phyloP scores from a whole-genome alignment of 2,113 vertebrate species.

The Struthio camelus region DNA sequence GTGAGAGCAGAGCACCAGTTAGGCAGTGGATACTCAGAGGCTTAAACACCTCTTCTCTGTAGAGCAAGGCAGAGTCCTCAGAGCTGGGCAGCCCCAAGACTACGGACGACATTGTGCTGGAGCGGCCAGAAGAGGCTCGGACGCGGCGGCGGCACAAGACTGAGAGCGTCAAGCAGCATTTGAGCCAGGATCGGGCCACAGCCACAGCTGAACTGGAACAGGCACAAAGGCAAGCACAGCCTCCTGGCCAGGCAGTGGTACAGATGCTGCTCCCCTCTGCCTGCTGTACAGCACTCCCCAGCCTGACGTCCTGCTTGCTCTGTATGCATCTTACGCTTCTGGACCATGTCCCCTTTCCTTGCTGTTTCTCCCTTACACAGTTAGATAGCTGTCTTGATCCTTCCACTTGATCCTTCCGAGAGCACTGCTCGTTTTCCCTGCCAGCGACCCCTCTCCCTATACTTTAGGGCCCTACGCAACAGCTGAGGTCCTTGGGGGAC shows the following conservation, averaged over 20 bases:
- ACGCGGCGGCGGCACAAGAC: slow-evolving; percentile 91
- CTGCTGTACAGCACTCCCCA: neutral
- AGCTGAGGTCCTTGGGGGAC: neutral
- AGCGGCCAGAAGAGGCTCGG: slow-evolving; percentile 89
- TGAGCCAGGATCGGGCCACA: slow-evolving; percentile 81
- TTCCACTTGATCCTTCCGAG: neutral
- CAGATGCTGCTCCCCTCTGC: neutral
- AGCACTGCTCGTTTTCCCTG: neutral
- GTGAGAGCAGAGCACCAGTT: neutral
- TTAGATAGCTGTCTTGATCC: neutral
- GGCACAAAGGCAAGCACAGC: slow-evolving; percentile 81
- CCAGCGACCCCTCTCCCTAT: neutral
- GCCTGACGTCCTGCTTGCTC: neutral
- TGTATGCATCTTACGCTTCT: neutral
- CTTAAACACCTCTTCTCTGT: neutral
- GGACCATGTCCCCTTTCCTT: neutral
- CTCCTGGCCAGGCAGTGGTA: neutral
- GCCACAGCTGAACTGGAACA: slow-evolving; percentile 85
- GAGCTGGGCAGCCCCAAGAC: slow-evolving; percentile 95
- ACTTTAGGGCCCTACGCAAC: neutral
- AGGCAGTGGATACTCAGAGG: neutral
- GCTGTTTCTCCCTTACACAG: neutral
- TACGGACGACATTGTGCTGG: slow-evolving; percentile 94
- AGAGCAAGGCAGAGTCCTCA: slow-evolving; percentile 92
- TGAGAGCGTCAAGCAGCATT: slow-evolving; percentile 91